Conservation (phyloP, 2,888 invertebrate genomes). For the Dasypogon diadema region DNA sequence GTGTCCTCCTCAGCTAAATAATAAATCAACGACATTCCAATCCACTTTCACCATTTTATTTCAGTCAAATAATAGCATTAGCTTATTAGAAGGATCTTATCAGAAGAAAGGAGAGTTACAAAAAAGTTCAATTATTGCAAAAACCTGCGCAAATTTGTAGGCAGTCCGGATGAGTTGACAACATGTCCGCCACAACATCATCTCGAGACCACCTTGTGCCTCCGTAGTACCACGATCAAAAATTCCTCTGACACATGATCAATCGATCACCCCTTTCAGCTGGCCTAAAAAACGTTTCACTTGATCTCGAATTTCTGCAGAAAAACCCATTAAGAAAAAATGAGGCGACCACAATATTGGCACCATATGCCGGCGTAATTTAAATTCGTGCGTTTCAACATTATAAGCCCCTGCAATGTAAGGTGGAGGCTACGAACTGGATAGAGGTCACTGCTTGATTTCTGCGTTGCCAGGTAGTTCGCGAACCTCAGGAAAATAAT, state of each 20-base stretch:
- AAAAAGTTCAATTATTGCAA: neutral
- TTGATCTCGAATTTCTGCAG: constrained; percentile 12
- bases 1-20: constrained; percentile 13
- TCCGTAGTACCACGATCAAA: constrained; percentile 1
- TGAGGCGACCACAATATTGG: constrained; percentile 30
- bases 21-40: constrained; percentile 1
- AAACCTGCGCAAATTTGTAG: neutral
- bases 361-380: constrained; percentile 39
- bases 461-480: neutral
- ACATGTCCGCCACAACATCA: neutral
- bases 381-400: constrained; percentile 35
- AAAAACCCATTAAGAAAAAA: constrained; percentile 29
- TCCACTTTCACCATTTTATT: constrained; percentile 12
- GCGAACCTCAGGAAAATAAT: neutral
- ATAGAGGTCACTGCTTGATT: constrained; percentile 28
- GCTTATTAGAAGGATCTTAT: neutral
- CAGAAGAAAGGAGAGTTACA: neutral
- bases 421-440: constrained; percentile 2
- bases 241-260: constrained; percentile 40
- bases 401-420: neutral
- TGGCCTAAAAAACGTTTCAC: constrained; percentile 19
- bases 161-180: constrained; percentile 27
- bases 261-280: constrained; percentile 42
- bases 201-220: constrained; percentile 29
- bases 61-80: constrained; percentile 8